Base-by-base conservation (phyloP, 2,113 vertebrate genomes). In the Phasianus colchicus region DNA sequence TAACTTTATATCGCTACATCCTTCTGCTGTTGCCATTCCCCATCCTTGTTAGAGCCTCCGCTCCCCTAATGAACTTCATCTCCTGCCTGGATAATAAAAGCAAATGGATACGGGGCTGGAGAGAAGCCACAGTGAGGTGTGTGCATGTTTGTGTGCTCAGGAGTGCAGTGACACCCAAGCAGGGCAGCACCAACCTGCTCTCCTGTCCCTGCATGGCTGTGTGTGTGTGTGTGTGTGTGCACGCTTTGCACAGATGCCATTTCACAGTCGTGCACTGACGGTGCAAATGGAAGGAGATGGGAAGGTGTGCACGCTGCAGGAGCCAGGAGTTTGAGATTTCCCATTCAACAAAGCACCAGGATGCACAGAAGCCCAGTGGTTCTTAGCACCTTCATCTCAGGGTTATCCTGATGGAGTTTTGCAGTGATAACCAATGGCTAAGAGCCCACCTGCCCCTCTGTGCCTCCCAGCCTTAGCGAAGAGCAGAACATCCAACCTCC, bases 1-100 rank as follows among this genome's bases (percentile, higher is more conserved):
- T 57, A 96, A 97, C 91, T 96, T 96, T 83, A 52, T 92, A 81
- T 81, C 40, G 94, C 85, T 90, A 12, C 90, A 88, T 91, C 91
- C 96, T 95, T 96, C 90, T 94, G 91, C 86, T 95, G 95, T 69
- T 96, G 91, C 92, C 91, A 80, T 96, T 96, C 94, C 87, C 95
- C 95, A 72, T 86, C 94, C 94, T 92, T 88, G 91, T 95, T 95
- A 97, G 94, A 89, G 79, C 42, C 85, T 92, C 89, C 89, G 52
- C 76, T 96, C 88, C 89, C 91, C 89, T 97, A 97, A 97, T 94
- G 95, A 97, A 96, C 89, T 93, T 86, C 38, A 1, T 93, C 95
- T 96, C 88, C 94, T 97, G 96, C 95, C 96, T 95, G 93, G 75
- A 89, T 86, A 89, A 95, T 96, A 95, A 92, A 95, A 91, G 89